These are phyloP conservation scores for Leptinotarsa tumamoca DNA, from an alignment of 2,888 invertebrate genomes.

Conservation along the genomic window DNA sequence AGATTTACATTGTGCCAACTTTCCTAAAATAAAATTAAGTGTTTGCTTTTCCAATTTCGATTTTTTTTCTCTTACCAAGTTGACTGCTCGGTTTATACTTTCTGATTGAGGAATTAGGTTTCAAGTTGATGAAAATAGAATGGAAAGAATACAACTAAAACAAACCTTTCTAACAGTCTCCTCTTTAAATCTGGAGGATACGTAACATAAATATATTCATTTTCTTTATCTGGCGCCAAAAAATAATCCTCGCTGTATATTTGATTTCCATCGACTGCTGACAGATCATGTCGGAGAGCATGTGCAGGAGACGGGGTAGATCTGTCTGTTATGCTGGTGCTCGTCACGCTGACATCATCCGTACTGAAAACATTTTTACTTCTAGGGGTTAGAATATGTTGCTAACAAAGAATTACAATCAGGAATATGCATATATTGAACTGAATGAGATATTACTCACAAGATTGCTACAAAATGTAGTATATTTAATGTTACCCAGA, in stretches of 20 bases:
- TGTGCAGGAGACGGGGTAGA: conserved; percentile 77
- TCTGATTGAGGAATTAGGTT: too few relatives aligned
- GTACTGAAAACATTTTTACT: conserved; percentile 68
- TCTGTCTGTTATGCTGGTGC: conserved; percentile 76
- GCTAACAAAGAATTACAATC: neutral
- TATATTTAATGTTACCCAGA: too few relatives aligned
- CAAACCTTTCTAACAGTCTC: conserved; percentile 83
- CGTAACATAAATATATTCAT: conserved; percentile 88
- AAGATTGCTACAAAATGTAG: too few relatives aligned
- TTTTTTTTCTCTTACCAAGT: too few relatives aligned
- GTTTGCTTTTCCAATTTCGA: too few relatives aligned
- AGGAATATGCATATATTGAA: conserved; percentile 2
- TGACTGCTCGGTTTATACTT: too few relatives aligned
- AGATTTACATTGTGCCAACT: too few relatives aligned
- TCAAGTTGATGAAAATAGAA: too few relatives aligned
- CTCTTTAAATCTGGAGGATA: conserved; percentile 89
- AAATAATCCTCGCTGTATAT: conserved; percentile 67
- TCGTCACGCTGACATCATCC: conserved; percentile 77
- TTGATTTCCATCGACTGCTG: conserved; percentile 60
- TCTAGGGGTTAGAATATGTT: conserved; percentile 36
- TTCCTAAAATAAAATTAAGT: too few relatives aligned
- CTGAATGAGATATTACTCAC: too few relatives aligned
- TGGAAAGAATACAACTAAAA: conserved; percentile 13
- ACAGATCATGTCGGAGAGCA: conserved; percentile 66
- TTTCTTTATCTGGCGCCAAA: conserved; percentile 69